phyloP scores from a whole-genome alignment of 2,888 invertebrate species.

The Caenorhabditis zanzibari region DNA sequence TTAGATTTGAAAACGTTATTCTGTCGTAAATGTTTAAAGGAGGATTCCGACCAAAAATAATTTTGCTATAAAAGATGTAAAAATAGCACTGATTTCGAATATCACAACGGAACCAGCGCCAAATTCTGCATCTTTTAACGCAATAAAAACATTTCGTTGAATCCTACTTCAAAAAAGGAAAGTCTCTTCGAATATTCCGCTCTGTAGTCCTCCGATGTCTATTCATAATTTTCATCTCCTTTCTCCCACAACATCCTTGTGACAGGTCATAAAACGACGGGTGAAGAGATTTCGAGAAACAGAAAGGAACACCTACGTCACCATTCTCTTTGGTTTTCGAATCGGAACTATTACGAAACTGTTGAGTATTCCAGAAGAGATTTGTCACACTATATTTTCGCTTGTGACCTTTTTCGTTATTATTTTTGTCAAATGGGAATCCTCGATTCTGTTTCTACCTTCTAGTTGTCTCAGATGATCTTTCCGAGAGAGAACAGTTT shows the following conservation, averaged over 20 bases:
- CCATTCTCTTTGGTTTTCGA: slow-evolving; percentile 1
- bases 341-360: slow-evolving; percentile 3
- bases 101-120: too few species aligned
- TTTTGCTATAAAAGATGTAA: too few species aligned
- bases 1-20: too few species aligned
- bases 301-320: slow-evolving; percentile 12
- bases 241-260: neutral
- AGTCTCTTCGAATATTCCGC: neutral
- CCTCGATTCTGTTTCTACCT: neutral
- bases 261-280: slow-evolving; percentile 13
- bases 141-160: too few species aligned
- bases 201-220: neutral
- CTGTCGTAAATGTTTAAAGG: too few species aligned
- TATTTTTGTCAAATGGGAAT: neutral
- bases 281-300: slow-evolving; percentile 23
- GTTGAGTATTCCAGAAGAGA: slow-evolving; percentile 10
- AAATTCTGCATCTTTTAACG: too few species aligned
- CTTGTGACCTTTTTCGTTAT: neutral
- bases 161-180: neutral
- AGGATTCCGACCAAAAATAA: too few species aligned
- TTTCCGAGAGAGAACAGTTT: neutral
- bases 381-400: slow-evolving; percentile 10
- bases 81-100: too few species aligned
- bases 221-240: neutral
- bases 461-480: neutral